Evolutionary conservation across 1,140 invertebrate species (phyloP), one percentile per base, ranked within the genome.

Genomic region (Drosophila tristis): DNA sequence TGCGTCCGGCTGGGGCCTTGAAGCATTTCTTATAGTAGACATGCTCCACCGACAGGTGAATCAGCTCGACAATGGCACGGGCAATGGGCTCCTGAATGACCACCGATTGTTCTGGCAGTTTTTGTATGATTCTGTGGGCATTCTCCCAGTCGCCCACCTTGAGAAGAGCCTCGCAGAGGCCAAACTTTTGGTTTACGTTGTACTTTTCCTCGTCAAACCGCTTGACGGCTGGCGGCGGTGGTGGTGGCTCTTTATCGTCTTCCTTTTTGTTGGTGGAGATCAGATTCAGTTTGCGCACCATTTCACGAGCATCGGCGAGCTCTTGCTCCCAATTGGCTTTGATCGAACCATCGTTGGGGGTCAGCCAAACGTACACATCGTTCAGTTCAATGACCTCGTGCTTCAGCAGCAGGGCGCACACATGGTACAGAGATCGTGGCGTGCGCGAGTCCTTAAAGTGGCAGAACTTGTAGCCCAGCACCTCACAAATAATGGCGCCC

Each of bases 391-490:
- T 96, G 7, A 99, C 95, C 54, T 94, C 93, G 92, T 99, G 94
- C 91, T 98, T 97, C 9, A 99, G 92, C 77, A 99, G 94, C 50
- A 98, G 92, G 29, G 98, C 98, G 66, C 97, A 96, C 2, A 99
- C 94, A 90, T 95, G 95, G 93, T 98, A 99, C 5, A 99, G 93
- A 6, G 97, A 96, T 55, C 95, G 94, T 8, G 97, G 97, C 11
- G 96, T 97, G 25, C 94, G 93, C 58, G 94, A 94, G 50, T 95
- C 94, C 87, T 96, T 95, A 92, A 96, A 96, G 75, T 95, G 95
- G 66, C 94, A 93, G 91, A 98, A 97, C 93, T 99, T 99, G 91
- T 99, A 99, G 48, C 97, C 98, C 44, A 99, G 93, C 53, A 99
- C 96, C 92, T 99, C 98, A 80, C 97, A 97, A 29, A 99, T 93